Conservation (phyloP, 2,113 vertebrate species). For the Phrynosoma blainvillii region DNA sequence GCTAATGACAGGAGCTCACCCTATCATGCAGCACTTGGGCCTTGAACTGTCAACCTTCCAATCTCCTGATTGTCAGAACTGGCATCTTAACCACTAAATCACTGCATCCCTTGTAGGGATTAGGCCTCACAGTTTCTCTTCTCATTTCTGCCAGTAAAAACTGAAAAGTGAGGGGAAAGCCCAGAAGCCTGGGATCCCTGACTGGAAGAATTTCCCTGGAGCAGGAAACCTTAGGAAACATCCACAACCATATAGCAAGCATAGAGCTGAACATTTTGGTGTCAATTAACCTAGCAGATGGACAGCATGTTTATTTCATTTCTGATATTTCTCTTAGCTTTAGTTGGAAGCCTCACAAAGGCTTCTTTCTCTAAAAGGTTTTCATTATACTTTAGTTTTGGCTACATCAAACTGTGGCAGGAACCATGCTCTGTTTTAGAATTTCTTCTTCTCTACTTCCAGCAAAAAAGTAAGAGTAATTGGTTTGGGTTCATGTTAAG, state of each 20-base stretch:
- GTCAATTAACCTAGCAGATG: constrained; percentile 12
- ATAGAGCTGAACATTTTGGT: neutral
- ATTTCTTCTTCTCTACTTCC: neutral
- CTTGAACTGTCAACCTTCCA: too few relatives aligned
- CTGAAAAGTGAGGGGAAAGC: neutral
- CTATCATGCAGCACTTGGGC: too few relatives aligned
- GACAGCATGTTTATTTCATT: neutral
- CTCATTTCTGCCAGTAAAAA: neutral
- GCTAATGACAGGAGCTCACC: too few relatives aligned
- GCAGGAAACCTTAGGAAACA: neutral
- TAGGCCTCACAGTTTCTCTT: neutral
- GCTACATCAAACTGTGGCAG: neutral
- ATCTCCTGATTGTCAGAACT: too few relatives aligned
- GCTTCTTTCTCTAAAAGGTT: constrained; percentile 24
- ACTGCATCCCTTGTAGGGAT: too few relatives aligned
- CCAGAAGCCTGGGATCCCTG: neutral
- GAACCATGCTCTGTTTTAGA: rapidly evolving
- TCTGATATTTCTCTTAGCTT: neutral
- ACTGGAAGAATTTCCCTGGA: neutral
- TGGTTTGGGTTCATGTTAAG: constrained; percentile 39
- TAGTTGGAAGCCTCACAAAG: constrained; percentile 21
- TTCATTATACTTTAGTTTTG: neutral
- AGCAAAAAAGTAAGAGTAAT: neutral
- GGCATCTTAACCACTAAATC: too few relatives aligned
- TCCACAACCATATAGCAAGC: neutral